Evolutionary conservation across 1,140 invertebrate genomes (phyloP).

Genomic region (Calliphora vicina): DNA sequence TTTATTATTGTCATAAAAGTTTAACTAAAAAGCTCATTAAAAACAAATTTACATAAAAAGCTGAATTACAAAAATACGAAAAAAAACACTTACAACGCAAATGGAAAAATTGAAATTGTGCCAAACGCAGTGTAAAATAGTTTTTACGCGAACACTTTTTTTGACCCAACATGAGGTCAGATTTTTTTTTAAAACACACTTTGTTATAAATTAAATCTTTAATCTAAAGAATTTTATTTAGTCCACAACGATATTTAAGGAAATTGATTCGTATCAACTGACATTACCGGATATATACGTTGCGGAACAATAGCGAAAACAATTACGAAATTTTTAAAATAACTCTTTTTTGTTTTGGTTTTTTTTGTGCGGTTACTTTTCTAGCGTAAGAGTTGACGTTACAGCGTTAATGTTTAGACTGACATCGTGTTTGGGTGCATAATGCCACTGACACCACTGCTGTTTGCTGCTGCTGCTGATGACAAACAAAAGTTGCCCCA

Average conservation of each 20-base stretch:
- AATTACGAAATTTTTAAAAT: not conserved
- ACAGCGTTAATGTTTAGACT: slow-evolving; percentile 1
- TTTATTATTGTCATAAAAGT: too few species aligned
- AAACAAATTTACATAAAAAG: too few species aligned
- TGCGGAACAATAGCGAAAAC: not conserved
- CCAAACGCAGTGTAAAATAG: slow-evolving; percentile 57
- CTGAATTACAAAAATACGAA: too few species aligned
- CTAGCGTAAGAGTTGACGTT: slow-evolving; percentile 22
- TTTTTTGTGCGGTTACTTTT: not conserved
- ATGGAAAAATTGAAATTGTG: slow-evolving; percentile 59
- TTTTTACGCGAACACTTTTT: slow-evolving; percentile 55
- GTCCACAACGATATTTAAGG: not conserved
- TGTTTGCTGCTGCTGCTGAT: not conserved
- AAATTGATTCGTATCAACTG: not conserved
- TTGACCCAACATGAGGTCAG: slow-evolving; percentile 50
- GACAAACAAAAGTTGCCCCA: slow-evolving; percentile 1
- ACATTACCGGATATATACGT: not conserved
- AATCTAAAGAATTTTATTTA: not conserved
- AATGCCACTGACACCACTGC: slow-evolving; percentile 30
- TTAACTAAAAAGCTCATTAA: too few species aligned
- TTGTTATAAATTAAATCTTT: too few species aligned
- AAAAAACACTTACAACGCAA: slow-evolving; percentile 48
- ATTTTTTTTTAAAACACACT: not conserved
- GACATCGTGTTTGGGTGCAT: slow-evolving; percentile 27
- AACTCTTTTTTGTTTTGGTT: not conserved